These are phyloP conservation scores for Ptychadena robeensis DNA, from an alignment of 2,797 vertebrate genomes.

Conservation along the genomic window DNA sequence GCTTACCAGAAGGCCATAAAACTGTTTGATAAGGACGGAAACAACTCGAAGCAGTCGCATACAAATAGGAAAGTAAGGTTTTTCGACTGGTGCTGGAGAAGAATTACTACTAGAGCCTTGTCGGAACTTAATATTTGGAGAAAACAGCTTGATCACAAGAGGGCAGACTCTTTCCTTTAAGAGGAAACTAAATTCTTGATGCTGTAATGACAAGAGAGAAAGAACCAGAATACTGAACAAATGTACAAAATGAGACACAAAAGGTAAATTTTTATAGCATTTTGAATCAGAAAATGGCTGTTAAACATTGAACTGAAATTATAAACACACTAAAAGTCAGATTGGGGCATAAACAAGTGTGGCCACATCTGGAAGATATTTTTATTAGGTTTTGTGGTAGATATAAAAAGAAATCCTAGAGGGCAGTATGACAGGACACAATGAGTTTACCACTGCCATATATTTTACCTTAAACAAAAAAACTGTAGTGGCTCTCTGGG, in stretches of 20 bases:
- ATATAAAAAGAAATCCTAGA: too few species aligned
- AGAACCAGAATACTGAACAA: background rate
- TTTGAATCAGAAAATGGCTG: background rate
- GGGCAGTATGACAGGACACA: too few species aligned
- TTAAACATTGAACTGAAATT: too few species aligned
- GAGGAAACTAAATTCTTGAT: constrained; percentile 98
- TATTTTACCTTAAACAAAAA: too few species aligned
- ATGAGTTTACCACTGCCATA: too few species aligned
- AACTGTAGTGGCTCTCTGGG: too few species aligned
- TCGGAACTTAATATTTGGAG: constrained; percentile 98
- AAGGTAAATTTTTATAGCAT: too few species aligned
- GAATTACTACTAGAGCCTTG: constrained; percentile 88
- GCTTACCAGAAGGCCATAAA: constrained; percentile 95
- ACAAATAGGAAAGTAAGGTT: constrained; percentile 98
- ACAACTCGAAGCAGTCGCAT: constrained; percentile 97
- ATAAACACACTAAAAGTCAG: too few species aligned
- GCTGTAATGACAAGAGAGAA: constrained; percentile 74
- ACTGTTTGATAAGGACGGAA: constrained; percentile 97
- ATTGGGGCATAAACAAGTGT: too few species aligned
- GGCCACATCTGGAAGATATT: too few species aligned
- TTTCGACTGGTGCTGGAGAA: constrained; percentile 95
- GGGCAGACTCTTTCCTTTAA: constrained; percentile 97
- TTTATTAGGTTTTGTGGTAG: too few species aligned
- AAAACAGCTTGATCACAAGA: constrained; percentile 98
- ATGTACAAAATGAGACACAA: background rate